Evolutionary conservation across 2,797 vertebrate species (phyloP).

Genomic region (Sebastes cheni): DNA sequence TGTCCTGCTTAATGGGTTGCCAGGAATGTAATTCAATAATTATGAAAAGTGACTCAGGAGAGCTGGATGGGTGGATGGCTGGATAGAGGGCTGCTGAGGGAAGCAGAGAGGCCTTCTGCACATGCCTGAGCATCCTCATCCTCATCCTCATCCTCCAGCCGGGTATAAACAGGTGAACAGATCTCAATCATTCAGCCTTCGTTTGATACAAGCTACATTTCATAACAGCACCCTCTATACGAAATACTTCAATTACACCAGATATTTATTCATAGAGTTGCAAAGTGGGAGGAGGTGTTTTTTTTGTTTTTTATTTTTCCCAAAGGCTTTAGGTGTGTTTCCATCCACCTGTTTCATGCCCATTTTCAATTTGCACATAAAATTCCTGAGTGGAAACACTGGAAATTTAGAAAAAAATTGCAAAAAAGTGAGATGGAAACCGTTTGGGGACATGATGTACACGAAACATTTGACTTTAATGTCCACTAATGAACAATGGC

Average conservation of each 20-base stretch:
- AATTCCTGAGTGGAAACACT: neutral
- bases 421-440: neutral
- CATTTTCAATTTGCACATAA: neutral
- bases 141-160: neutral
- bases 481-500: neutral
- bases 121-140: conserved; percentile 58
- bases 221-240: neutral
- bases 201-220: neutral
- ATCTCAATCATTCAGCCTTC: neutral
- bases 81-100: conserved; percentile 40
- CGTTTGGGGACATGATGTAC: accelerated
- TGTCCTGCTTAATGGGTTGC: conserved; percentile 85
- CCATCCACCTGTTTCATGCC: neutral
- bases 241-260: accelerated
- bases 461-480: neutral
- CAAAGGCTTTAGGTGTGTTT: neutral
- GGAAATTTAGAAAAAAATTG: neutral
- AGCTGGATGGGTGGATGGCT: conserved; percentile 50
- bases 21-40: conserved; percentile 88
- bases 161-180: neutral
- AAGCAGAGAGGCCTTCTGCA: conserved; percentile 24
- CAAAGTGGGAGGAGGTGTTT: neutral
- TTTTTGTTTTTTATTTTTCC: neutral
- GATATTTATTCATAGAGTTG: neutral
- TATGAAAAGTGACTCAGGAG: conserved; percentile 87